phyloP scores from a whole-genome alignment of 2,113 vertebrate species.

The Galeopterus variegatus region DNA sequence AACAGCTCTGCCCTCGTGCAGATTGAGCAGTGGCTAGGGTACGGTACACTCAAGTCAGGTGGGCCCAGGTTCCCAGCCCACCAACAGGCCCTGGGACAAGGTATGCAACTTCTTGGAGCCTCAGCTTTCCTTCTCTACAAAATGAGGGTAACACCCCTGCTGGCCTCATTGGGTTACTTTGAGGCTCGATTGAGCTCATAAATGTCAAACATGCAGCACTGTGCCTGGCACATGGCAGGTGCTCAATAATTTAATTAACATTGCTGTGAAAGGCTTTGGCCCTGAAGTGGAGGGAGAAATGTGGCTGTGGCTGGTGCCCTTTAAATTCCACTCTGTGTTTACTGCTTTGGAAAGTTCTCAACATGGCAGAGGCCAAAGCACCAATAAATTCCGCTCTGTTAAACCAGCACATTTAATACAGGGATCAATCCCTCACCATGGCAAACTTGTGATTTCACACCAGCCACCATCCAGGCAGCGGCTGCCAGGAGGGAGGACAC shows the following conservation, averaged over 20 bases:
- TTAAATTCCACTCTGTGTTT: constrained; percentile 41
- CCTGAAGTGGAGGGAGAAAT: not conserved
- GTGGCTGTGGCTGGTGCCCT: not conserved
- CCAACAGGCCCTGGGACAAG: not conserved
- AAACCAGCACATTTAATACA: constrained; percentile 65
- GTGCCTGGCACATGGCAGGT: not conserved
- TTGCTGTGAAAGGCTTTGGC: not conserved
- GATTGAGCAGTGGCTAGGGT: not conserved
- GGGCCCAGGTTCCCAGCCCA: not conserved
- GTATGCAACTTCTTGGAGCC: not conserved
- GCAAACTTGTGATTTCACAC: not conserved
- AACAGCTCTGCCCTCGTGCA: not conserved
- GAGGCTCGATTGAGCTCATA: not conserved
- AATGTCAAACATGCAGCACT: not conserved
- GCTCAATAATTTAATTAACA: fast-evolving
- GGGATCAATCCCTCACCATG: constrained; percentile 32
- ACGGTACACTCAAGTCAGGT: not conserved
- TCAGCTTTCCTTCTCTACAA: not conserved
- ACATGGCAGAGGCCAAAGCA: constrained; percentile 53
- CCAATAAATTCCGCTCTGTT: constrained; percentile 74
- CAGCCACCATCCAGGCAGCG: not conserved
- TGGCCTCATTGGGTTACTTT: not conserved
- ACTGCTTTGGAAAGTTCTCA: constrained; percentile 54
- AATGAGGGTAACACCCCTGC: not conserved
- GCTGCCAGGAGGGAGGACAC: not conserved